Evolutionary conservation across 2,113 vertebrate species (phyloP).

Genomic region (Anolis carolinensis): DNA sequence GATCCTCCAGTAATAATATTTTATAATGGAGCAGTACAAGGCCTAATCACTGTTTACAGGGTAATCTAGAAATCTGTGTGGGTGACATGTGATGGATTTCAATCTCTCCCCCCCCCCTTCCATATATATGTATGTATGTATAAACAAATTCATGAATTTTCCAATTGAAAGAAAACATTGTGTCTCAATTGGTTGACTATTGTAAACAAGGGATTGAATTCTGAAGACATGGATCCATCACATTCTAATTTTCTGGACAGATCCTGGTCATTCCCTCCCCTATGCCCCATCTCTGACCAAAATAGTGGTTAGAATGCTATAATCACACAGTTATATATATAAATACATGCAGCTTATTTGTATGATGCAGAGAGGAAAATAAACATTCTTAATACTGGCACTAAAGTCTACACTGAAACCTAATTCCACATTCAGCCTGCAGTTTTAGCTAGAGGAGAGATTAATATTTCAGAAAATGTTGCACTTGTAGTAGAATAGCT

Average conservation of each 20-base stretch:
- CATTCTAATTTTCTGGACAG: slow-evolving; percentile 40
- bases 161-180: neutral
- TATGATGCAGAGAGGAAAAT: slow-evolving; percentile 28
- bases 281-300: slow-evolving; percentile 28
- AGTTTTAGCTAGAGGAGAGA: slow-evolving; percentile 17
- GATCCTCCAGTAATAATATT: neutral
- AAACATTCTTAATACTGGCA: slow-evolving; percentile 17
- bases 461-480: slow-evolving; percentile 10
- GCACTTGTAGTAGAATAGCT: slow-evolving; percentile 8
- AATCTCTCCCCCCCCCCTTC: neutral
- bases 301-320: slow-evolving; percentile 7
- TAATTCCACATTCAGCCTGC: slow-evolving; percentile 30
- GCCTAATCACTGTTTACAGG: neutral
- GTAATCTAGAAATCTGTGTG: neutral
- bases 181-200: neutral
- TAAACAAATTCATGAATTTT: neutral
- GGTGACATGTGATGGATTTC: neutral
- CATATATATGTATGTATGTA: neutral
- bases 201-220: neutral
- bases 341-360: slow-evolving; percentile 35
- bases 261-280: slow-evolving; percentile 32
- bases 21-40: neutral
- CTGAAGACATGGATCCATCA: neutral
- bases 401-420: slow-evolving; percentile 12
- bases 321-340: slow-evolving; percentile 40